Conservation (phyloP, 2,113 vertebrate genomes). For the Rhinogobius similis region DNA sequence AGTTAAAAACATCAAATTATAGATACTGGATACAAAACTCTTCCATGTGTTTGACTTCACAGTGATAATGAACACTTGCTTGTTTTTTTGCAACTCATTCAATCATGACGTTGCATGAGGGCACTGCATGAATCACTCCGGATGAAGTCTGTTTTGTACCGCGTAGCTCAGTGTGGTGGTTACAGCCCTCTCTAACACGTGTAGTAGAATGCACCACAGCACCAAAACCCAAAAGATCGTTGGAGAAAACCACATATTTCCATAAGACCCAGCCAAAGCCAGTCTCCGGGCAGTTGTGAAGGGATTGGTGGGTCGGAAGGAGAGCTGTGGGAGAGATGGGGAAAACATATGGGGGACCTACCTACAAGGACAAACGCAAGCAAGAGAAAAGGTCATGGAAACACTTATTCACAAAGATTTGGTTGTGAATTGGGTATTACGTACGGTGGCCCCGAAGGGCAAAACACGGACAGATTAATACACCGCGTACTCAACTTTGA, state of each 20-base stretch:
- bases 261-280: constrained; percentile 21
- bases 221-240: constrained; percentile 21
- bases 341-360: constrained; percentile 24
- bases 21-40: background rate
- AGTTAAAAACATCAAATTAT: no score
- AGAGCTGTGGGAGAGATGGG: constrained; percentile 28
- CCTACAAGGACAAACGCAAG: background rate
- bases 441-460: no score
- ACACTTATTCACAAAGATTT: background rate
- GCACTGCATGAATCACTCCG: constrained; percentile 24
- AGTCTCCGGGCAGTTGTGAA: background rate
- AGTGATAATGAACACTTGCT: background rate
- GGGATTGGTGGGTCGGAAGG: constrained; percentile 12
- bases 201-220: constrained; percentile 9
- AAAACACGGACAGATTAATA: no score
- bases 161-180: constrained; percentile 15
- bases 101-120: constrained; percentile 17
- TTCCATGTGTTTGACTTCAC: background rate
- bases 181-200: constrained; percentile 30
- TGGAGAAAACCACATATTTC: constrained; percentile 37
- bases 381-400: constrained; percentile 5
- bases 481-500: no score
- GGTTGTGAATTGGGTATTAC: no score
- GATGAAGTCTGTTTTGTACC: constrained; percentile 11
- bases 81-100: background rate